A percentile compares a stretch with the other conserved stretches of the same genome.
These are phyloP conservation scores for Trissolcus japonicus DNA, from an alignment of 2,888 invertebrate genomes.

Conservation along the genomic window DNA sequence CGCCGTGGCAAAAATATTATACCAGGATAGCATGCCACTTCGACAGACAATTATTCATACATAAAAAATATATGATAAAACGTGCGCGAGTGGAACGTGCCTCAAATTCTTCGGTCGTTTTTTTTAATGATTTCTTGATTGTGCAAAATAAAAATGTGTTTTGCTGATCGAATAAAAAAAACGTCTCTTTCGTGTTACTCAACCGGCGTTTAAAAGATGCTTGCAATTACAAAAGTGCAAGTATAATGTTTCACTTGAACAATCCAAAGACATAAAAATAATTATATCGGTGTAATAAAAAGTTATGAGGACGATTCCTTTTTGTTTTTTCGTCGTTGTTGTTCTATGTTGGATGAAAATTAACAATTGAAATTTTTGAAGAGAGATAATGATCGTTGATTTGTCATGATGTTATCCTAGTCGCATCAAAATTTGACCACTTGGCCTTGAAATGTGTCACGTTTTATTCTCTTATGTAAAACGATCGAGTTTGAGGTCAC, in stretches of 20 bases:
- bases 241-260: too few species aligned
- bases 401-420: conserved; percentile 10
- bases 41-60: too few species aligned
- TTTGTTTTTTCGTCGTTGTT: too few species aligned
- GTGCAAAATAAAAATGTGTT: conserved; percentile 2
- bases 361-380: too few species aligned
- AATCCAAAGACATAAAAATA: too few species aligned
- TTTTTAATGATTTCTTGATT: background rate
- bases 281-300: too few species aligned
- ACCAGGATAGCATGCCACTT: too few species aligned
- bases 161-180: conserved; percentile 8
- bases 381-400: background rate
- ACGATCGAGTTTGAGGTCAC: background rate
- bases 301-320: too few species aligned
- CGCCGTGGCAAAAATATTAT: too few species aligned
- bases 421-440: conserved; percentile 11
- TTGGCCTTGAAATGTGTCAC: conserved; percentile 8
- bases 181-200: background rate
- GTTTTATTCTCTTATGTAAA: conserved; percentile 1
- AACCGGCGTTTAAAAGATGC: conserved; percentile 1
- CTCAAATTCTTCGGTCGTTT: background rate
- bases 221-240: conserved; percentile 1
- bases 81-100: background rate
- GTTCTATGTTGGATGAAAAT: too few species aligned
- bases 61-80: background rate